Evolutionary conservation across 2,113 vertebrate species (phyloP).

Genomic region (Lepus americanus): DNA sequence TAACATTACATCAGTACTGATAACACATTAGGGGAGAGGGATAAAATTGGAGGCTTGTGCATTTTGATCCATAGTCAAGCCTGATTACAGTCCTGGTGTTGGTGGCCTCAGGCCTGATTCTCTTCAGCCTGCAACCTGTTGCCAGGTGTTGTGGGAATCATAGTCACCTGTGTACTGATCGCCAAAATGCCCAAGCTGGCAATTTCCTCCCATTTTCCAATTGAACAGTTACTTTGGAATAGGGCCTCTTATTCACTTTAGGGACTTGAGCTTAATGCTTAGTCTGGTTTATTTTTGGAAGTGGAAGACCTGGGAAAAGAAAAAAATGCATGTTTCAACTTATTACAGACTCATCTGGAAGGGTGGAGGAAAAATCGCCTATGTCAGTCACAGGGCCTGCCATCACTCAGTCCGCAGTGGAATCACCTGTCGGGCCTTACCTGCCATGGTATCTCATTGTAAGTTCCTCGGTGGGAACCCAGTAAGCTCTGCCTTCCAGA

Average conservation of each 20-base stretch:
- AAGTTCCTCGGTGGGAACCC: not conserved
- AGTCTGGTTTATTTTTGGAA: not conserved
- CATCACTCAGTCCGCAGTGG: not conserved
- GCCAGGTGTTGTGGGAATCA: not conserved
- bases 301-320: not conserved
- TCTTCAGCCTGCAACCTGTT: not conserved
- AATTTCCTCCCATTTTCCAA: not conserved
- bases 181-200: not conserved
- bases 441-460: not conserved
- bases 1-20: not conserved
- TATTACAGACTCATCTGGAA: not conserved
- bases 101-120: not conserved
- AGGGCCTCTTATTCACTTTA: not conserved
- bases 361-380: not conserved
- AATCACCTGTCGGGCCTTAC: not conserved
- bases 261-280: not conserved
- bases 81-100: not conserved
- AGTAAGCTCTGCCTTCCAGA: not conserved
- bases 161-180: not conserved
- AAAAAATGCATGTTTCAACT: not conserved
- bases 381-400: not conserved
- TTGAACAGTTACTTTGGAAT: not conserved
- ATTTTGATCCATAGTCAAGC: not conserved
- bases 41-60: not conserved
- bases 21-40: not conserved